Base-by-base conservation (phyloP, 1,140 invertebrate species). In the Drosophila dunni region DNA sequence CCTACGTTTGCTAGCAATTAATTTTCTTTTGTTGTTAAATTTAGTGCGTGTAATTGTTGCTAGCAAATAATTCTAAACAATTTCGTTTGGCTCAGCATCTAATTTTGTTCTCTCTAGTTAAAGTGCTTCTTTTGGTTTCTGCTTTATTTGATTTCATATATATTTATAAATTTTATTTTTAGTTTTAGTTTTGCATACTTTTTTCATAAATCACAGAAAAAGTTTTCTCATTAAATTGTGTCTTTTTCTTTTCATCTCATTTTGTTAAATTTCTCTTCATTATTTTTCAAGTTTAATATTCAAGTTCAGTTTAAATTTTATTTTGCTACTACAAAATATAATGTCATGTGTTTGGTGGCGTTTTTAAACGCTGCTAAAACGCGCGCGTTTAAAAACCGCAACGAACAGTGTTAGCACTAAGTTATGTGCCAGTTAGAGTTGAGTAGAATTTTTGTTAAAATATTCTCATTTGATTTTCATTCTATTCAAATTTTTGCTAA, bases 151-250 rank as follows among this genome's bases (percentile, higher is more conserved):
- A 57, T n/a, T 73, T 78, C 64, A 53, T 78, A 54, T 67, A 53
- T 78, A 54, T 72, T 78, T 67, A 15, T 36, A 53, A 56, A 62
- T 58, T 64, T 66, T 53, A 48, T 51, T 71, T 69, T 79, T 51
- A 45, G 64, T 78, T 89, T 90, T 89, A 45, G 64, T 78, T 89
- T 90, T 89, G 73, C 79, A 84, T 88, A 85, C 81, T 89, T 89
- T 89, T 89, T 89, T 89, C 81, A 86, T 85, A 89, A 89, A 89
- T 89, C 84, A 89, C 84, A 89, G 84, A 89, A 90, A 89, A 89
- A 89, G 84, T 89, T 88, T 88, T 73, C 75, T 88, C 73, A 83
- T 88, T 84, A 71, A 86, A 83, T 89, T 86, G 79, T 79, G 78
- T 71, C 45, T 67, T 34, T 56, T 56, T 64, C 45, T 20, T 56